Percentiles rank a stretch among this genome's conserved stretches.
Conservation (phyloP, 2,797 vertebrate species). For the Gymnocypris eckloni region DNA sequence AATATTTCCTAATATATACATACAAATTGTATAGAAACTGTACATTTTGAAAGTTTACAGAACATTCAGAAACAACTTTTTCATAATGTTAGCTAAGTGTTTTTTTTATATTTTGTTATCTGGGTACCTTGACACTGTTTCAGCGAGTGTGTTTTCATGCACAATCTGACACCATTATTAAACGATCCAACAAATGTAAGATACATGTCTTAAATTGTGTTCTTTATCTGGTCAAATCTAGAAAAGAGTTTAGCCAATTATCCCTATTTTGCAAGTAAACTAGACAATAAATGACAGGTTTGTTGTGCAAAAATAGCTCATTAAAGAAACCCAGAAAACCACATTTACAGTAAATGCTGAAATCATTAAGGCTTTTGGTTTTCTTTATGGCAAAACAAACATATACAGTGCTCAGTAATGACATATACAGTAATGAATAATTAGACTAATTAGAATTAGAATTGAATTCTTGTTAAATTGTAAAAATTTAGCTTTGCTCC, state of each 20-base stretch:
- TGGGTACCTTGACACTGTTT: no score
- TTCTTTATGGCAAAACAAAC: not conserved
- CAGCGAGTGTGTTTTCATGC: not conserved
- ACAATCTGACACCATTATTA: not conserved
- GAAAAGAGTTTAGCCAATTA: not conserved
- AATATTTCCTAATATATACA: no score
- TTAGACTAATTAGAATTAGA: no score
- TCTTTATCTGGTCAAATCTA: not conserved
- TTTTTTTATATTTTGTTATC: no score
- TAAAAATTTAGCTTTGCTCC: no score
- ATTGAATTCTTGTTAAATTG: no score
- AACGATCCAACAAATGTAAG: not conserved
- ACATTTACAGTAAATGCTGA: not conserved
- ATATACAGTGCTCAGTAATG: not conserved
- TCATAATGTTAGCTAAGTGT: no score
- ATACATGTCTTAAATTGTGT: not conserved
- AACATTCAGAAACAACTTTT: no score
- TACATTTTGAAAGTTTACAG: no score
- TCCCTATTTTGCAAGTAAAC: not conserved
- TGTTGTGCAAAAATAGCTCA: not conserved
- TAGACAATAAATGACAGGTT: not conserved
- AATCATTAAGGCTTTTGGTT: not conserved
- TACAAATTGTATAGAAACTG: no score
- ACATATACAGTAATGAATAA: no score
- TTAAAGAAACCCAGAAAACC: not conserved